Conservation (phyloP, 2,888 invertebrate genomes). For the Baronia brevicornis region DNA sequence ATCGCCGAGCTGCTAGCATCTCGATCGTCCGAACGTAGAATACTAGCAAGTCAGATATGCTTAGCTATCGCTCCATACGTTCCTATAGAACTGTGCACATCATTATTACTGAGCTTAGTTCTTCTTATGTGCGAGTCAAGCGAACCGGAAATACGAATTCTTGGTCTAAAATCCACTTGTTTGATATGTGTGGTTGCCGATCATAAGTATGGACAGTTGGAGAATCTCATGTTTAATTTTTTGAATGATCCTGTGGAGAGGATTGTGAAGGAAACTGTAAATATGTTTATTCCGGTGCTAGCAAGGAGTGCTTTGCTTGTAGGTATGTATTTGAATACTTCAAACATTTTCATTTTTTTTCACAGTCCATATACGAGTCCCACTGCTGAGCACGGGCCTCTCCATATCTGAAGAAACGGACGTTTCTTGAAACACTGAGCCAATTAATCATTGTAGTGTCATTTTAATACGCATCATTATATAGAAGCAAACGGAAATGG, state of each 20-base stretch:
- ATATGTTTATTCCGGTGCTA: slow-evolving; percentile 55
- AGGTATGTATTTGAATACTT: slow-evolving; percentile 33
- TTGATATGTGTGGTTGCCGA: slow-evolving; percentile 60
- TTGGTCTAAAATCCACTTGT: slow-evolving; percentile 59
- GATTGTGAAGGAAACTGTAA: slow-evolving; percentile 55
- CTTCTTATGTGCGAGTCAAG: slow-evolving; percentile 66
- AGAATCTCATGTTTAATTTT: slow-evolving; percentile 61
- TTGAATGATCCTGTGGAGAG: slow-evolving; percentile 55
- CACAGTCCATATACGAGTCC: too few relatives aligned
- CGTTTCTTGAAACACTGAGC: too few relatives aligned
- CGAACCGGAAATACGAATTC: slow-evolving; percentile 50
- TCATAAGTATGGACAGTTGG: slow-evolving; percentile 59
- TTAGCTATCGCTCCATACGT: slow-evolving; percentile 62
- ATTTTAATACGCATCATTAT: too few relatives aligned
- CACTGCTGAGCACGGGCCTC: too few relatives aligned
- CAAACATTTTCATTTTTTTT: slow-evolving; percentile 19
- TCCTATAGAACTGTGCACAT: slow-evolving; percentile 63
- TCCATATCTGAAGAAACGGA: too few relatives aligned
- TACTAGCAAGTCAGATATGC: slow-evolving; percentile 61
- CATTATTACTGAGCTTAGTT: slow-evolving; percentile 60
- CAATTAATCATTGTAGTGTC: background rate
- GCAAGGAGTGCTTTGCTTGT: slow-evolving; percentile 59
- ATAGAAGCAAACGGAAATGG: too few relatives aligned
- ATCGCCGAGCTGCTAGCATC: slow-evolving; percentile 60
- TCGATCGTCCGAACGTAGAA: slow-evolving; percentile 46